phyloP scores from a whole-genome alignment of 2,888 invertebrate genomes.

The Lepidonotus clava region DNA sequence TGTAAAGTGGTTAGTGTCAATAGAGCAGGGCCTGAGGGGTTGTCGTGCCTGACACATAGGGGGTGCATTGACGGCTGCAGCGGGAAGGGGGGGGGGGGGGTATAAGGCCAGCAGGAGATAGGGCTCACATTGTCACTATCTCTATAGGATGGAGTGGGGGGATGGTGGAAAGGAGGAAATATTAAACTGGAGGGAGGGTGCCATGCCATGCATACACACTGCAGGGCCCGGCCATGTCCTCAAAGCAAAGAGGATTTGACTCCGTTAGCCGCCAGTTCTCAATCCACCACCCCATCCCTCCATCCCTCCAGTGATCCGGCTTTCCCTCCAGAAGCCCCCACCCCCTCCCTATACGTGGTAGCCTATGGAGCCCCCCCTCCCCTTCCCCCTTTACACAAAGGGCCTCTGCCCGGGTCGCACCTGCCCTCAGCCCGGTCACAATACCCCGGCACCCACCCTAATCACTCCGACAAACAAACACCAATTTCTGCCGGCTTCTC shows the following conservation, averaged over 20 bases:
- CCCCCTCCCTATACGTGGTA: neutral
- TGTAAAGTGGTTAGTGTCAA: neutral
- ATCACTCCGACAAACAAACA: conserved; percentile 29
- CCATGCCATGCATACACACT: no score
- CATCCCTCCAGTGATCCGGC: neutral
- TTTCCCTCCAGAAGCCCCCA: neutral
- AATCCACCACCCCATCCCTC: neutral
- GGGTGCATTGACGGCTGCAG: neutral
- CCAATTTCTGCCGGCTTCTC: neutral
- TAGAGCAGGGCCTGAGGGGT: neutral
- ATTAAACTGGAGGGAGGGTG: neutral
- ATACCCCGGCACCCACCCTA: neutral
- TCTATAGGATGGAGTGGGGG: no score
- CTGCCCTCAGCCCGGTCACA: neutral
- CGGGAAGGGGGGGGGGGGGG: neutral
- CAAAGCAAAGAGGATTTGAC: neutral
- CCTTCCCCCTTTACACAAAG: neutral
- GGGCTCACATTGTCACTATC: no score
- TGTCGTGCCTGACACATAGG: neutral
- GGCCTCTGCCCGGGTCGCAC: no score
- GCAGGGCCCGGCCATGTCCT: no score
- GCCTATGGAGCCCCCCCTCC: neutral
- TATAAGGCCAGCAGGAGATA: no score
- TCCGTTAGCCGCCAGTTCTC: neutral
- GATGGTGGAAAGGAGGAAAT: no score